Percentiles rank a stretch among this genome's conserved stretches.
Conservation (phyloP, 2,113 vertebrate species). For the Psittacara wagleri region DNA sequence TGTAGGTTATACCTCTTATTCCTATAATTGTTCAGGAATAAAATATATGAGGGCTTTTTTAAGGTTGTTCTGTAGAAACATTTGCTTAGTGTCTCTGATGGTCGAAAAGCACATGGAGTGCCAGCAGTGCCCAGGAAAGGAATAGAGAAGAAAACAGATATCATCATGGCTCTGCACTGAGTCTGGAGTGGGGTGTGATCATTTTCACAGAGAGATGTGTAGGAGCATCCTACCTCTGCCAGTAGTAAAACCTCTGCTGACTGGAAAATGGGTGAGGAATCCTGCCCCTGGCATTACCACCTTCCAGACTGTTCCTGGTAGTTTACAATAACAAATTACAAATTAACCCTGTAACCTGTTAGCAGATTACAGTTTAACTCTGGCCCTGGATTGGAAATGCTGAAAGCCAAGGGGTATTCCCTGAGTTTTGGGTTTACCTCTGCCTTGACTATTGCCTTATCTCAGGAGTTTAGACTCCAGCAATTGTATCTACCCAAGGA, state of each 20-base stretch:
- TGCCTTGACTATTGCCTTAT: background rate
- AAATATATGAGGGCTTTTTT: background rate
- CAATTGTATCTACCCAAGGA: background rate
- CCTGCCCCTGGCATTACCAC: background rate
- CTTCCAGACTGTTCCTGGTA: background rate
- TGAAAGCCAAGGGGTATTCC: background rate
- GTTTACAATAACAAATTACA: background rate
- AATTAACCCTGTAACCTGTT: background rate
- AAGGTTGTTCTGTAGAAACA: background rate
- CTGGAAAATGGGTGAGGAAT: background rate
- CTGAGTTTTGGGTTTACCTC: background rate
- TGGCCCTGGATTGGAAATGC: background rate
- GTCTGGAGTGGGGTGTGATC: background rate
- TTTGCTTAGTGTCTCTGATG: background rate
- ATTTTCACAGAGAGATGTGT: background rate
- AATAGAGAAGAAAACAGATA: background rate
- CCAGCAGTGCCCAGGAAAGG: background rate
- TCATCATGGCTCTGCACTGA: background rate
- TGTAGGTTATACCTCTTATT: background rate
- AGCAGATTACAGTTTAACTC: slow-evolving; percentile 21
- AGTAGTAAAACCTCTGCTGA: background rate
- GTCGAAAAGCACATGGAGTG: background rate
- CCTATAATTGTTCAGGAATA: background rate
- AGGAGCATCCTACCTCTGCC: background rate
- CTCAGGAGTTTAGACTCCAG: background rate